Evolutionary conservation across 1,140 invertebrate genomes (phyloP).

Genomic region (Bombus confusus): DNA sequence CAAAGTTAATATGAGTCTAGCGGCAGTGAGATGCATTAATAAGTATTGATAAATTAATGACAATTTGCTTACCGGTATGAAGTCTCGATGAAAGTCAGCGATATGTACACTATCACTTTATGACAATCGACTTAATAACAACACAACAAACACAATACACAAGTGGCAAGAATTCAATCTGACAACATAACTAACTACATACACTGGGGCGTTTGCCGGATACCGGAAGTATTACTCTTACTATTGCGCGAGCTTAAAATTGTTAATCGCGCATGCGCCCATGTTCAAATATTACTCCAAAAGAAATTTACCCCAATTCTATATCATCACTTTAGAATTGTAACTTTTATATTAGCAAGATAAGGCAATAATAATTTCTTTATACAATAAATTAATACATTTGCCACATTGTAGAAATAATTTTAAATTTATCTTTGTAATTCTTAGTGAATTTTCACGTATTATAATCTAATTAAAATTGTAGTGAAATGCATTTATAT

Average conservation of each 20-base stretch:
- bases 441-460: neutral
- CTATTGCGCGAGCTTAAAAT: constrained; percentile 33
- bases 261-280: constrained; percentile 38
- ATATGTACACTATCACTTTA: neutral
- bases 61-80: constrained; percentile 48
- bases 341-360: neutral
- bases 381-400: neutral
- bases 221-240: constrained; percentile 63
- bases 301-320: neutral
- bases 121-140: constrained; percentile 23
- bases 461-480: neutral
- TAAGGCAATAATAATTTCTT: neutral
- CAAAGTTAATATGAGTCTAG: constrained; percentile 43
- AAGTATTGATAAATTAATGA: constrained; percentile 8
- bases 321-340: neutral
- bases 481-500: neutral
- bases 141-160: constrained; percentile 35
- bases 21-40: constrained; percentile 31
- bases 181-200: constrained; percentile 43
- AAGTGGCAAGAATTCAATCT: constrained; percentile 10
- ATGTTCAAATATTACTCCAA: constrained; percentile 16
- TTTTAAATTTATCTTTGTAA: neutral
- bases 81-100: neutral
- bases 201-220: constrained; percentile 76
- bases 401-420: neutral